Conservation (phyloP, 1,140 invertebrate species). For the Meteorus sp. region DNA sequence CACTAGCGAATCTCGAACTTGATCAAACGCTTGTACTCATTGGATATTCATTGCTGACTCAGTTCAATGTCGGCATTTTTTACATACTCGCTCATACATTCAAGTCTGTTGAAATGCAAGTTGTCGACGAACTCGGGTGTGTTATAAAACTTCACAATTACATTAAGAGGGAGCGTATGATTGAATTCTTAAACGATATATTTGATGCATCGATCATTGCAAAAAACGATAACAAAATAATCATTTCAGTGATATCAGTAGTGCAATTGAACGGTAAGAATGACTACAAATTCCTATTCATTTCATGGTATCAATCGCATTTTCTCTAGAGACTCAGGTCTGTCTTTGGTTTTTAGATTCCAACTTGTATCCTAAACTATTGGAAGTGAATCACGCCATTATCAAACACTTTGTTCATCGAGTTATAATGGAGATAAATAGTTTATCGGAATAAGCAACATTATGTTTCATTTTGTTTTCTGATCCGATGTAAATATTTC, state of each 20-base stretch:
- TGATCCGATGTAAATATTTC: no score
- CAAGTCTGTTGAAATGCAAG: conserved; percentile 37
- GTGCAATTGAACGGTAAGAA: conserved; percentile 48
- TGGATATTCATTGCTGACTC: conserved; percentile 52
- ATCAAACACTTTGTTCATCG: conserved; percentile 32
- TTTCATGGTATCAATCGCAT: conserved; percentile 7
- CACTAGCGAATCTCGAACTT: conserved; percentile 30
- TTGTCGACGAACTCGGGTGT: conserved; percentile 39
- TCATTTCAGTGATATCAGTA: conserved; percentile 46
- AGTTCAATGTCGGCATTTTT: conserved; percentile 52
- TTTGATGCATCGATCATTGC: conserved; percentile 24
- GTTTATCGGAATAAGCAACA: not conserved
- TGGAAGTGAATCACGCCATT: conserved; percentile 42
- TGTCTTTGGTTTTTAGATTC: conserved; percentile 40
- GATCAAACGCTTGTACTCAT: conserved; percentile 43
- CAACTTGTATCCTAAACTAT: conserved; percentile 32
- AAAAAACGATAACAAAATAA: conserved; percentile 20
- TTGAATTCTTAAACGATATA: conserved; percentile 38
- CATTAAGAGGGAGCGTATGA: conserved; percentile 25
- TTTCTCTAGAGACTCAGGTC: not conserved
- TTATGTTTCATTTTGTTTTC: no score
- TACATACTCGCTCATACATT: conserved; percentile 49
- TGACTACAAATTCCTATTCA: conserved; percentile 15
- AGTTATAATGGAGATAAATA: not conserved
- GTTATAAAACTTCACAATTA: conserved; percentile 40